Evolutionary conservation across 2,797 vertebrate species (phyloP), one percentile per base, ranked within the genome.

Genomic region (Semotilus atromaculatus): DNA sequence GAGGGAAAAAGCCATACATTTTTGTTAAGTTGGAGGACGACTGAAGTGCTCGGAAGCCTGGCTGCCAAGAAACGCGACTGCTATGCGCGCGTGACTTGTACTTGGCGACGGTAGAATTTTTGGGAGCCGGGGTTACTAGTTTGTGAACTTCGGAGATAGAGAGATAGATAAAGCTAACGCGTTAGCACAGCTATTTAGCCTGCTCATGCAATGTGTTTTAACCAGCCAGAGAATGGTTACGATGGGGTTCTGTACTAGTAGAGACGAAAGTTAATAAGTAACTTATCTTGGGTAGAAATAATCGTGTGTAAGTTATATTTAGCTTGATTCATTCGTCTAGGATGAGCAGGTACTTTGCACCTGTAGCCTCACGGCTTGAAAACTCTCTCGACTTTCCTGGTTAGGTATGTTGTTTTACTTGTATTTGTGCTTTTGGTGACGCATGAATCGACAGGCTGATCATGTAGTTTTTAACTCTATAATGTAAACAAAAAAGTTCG

Each of bases 321-420:
- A n/a, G 79, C 40, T 78, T 60, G 82, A 67, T 67, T 85, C 14
- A 58, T 74, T 85, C 58, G 73, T 40, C 6, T 29, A 60, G 23
- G 74, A 53, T 76, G 60, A 55, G 86, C 86, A 85, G 86, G 86
- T 87, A 87, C 55, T 73, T 84, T 84, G 80, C 83, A 88, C 86
- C 83, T 88, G 86, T 82, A 74, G 74, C 83, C 86, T 62, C 62
- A 80, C 73, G 73, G 78, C 77, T 80, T 73, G 31, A 84, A 76
- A 53, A 38, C 55, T 23, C 16, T n/a, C n/a, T 11, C 23, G 10
- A 66, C 14, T n/a, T 79, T 38, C n/a, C 23, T 51, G 16, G 16
- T 77, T 38, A 53, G 53, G 29, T 62, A 23, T 62, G 53, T 62
- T 70, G n/a, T 71, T 43, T 31, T 70, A 53, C 64, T 14, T 53